A percentile compares a stretch with the other conserved stretches of the same genome.
These are phyloP conservation scores for Xenus cinereus DNA, from an alignment of 2,113 vertebrate species.

Conservation along the genomic window DNA sequence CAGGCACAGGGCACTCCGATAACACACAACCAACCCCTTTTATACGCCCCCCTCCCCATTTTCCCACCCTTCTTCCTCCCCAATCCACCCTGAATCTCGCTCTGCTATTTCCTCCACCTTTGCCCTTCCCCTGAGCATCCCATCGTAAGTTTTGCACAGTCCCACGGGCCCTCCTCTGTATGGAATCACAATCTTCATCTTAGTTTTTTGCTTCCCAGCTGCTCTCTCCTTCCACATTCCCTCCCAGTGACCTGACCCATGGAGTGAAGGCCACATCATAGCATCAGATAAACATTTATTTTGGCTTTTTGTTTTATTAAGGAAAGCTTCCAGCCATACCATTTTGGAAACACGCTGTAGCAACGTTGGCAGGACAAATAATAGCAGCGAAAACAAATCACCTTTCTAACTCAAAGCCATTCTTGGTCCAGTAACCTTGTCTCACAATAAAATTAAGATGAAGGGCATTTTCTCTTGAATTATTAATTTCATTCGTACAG, in stretches of 20 bases:
- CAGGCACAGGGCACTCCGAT: background rate
- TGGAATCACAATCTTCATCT: background rate
- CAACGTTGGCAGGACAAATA: background rate
- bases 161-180: background rate
- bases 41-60: accelerated
- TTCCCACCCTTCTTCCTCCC: background rate
- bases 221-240: background rate
- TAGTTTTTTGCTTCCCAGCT: background rate
- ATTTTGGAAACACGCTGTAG: background rate
- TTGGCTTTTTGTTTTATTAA: background rate
- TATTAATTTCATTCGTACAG: background rate
- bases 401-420: background rate
- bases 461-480: background rate
- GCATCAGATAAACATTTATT: background rate
- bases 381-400: background rate
- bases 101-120: background rate
- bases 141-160: background rate
- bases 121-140: background rate
- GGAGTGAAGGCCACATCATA: background rate
- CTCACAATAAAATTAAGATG: background rate
- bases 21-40: background rate
- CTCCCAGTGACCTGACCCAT: background rate
- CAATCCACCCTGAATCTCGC: background rate
- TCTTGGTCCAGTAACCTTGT: background rate
- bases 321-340: background rate